Evolutionary conservation across 2,888 invertebrate species (phyloP), one percentile per base, ranked within the genome.

Genomic region (Chaetoderma sp.): DNA sequence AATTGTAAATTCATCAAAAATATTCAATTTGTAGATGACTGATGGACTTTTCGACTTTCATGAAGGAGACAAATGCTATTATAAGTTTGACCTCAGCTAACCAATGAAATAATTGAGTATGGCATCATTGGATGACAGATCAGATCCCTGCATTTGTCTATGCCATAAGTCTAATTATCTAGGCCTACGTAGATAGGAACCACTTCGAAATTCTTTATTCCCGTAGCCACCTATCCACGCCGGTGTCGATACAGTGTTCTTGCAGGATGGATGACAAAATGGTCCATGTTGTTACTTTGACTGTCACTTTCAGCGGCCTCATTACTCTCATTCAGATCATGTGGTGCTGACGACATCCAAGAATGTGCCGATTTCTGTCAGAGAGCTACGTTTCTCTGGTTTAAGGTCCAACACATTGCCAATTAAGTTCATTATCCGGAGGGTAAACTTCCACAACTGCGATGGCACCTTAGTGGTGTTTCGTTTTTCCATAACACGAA

Each of bases 161-260:
- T n/a, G n/a, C n/a, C n/a, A n/a, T n/a, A n/a, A n/a, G n/a, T n/a
- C n/a, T n/a, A n/a, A n/a, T n/a, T n/a, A n/a, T n/a, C n/a, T n/a
- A n/a, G n/a, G n/a, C n/a, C n/a, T n/a, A n/a, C n/a, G n/a, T n/a
- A n/a, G 81, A 75, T 18, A 83, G 67, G 25, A 84, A 60, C 96
- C 96, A 96, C 78, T 95, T 94, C 55, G 93, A 90, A 78, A 96
- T 95, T 75, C 96, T 90, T 83, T 94, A 93, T 82, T 95, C 95
- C 83, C 96, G 94, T 8, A 92, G 92, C 71, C 90, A 88, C 60
- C 94, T 89, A 85, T 95, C 95, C 0, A 96, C 94, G 2, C 93
- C 94, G 0, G 95, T 94, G 87, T 96, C 96, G 59, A 96, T 92
- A 0, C 96, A 96, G 82, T 94, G 94, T 70, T 94, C 93, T 25